A percentile compares a stretch with the other conserved stretches of the same genome.
Conservation (phyloP, 2,797 vertebrate genomes). For the Danio tinwini region DNA sequence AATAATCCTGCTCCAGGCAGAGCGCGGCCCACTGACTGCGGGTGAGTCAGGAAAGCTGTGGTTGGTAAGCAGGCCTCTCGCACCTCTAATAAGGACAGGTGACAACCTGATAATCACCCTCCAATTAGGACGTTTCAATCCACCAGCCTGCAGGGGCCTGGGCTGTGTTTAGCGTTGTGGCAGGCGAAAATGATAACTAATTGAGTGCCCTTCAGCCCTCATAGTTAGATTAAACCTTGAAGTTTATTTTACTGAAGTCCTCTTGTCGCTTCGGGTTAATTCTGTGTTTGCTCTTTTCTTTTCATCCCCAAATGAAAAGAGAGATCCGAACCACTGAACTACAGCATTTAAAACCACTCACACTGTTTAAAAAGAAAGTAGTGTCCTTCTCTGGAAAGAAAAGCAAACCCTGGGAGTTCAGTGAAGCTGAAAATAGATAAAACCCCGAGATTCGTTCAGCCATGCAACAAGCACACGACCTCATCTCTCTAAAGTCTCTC, state of each 20-base stretch:
- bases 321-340: slow-evolving; percentile 32
- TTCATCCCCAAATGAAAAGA: slow-evolving; percentile 36
- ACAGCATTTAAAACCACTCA: slow-evolving; percentile 28
- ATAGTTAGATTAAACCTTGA: slow-evolving; percentile 42
- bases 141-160: slow-evolving; percentile 43
- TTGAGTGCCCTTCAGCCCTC: slow-evolving; percentile 38
- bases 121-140: slow-evolving; percentile 60
- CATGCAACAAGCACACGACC: slow-evolving; percentile 52
- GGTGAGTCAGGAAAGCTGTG: slow-evolving; percentile 58
- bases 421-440: slow-evolving; percentile 51
- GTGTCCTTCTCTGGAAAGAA: slow-evolving; percentile 7
- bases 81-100: slow-evolving; percentile 66
- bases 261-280: slow-evolving; percentile 32
- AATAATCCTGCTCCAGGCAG: slow-evolving; percentile 56
- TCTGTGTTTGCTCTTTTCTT: slow-evolving; percentile 22
- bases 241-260: slow-evolving; percentile 42
- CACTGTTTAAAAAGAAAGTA: slow-evolving; percentile 42
- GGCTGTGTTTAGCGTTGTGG: slow-evolving; percentile 53
- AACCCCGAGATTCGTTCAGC: slow-evolving; percentile 31
- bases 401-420: slow-evolving; percentile 39
- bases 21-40: slow-evolving; percentile 52
- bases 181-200: slow-evolving; percentile 57
- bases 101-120: slow-evolving; percentile 64
- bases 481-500: slow-evolving; percentile 42
- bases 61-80: slow-evolving; percentile 57